Evolutionary conservation across 2,113 vertebrate genomes (phyloP).

Genomic region (Chamaetylas fuelleborni): DNA sequence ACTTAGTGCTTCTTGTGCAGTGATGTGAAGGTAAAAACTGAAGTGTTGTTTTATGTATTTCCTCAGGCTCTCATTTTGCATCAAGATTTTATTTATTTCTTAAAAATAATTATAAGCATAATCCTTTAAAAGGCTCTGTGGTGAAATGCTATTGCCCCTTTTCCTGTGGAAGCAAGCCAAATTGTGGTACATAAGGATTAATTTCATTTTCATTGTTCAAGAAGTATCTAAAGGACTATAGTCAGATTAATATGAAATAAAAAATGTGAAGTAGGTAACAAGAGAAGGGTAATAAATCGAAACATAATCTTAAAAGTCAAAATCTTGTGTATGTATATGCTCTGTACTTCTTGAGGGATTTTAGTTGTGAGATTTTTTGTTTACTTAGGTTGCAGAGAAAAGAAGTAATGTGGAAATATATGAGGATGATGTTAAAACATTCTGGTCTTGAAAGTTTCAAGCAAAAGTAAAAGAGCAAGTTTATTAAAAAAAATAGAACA

Average conservation of each 20-base stretch:
- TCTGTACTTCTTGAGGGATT: neutral
- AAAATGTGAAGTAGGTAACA: neutral
- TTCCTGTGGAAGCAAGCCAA: neutral
- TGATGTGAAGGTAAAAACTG: slow-evolving; percentile 19
- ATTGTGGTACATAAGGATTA: neutral
- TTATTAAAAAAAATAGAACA: neutral
- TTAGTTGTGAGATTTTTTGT: neutral
- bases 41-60: slow-evolving; percentile 29
- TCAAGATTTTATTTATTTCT: neutral
- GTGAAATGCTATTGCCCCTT: neutral
- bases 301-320: neutral
- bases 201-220: neutral
- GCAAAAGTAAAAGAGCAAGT: neutral
- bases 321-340: neutral
- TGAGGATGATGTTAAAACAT: neutral
- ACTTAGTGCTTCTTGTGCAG: neutral
- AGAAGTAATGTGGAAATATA: neutral
- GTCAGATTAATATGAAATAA: slow-evolving; percentile 9
- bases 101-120: neutral
- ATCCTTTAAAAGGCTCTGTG: neutral
- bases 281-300: neutral
- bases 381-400: neutral
- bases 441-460: neutral
- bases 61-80: neutral
- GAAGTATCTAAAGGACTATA: neutral